Base-by-base conservation (phyloP, 2,888 invertebrate genomes). In the Meandrusa payeni region DNA sequence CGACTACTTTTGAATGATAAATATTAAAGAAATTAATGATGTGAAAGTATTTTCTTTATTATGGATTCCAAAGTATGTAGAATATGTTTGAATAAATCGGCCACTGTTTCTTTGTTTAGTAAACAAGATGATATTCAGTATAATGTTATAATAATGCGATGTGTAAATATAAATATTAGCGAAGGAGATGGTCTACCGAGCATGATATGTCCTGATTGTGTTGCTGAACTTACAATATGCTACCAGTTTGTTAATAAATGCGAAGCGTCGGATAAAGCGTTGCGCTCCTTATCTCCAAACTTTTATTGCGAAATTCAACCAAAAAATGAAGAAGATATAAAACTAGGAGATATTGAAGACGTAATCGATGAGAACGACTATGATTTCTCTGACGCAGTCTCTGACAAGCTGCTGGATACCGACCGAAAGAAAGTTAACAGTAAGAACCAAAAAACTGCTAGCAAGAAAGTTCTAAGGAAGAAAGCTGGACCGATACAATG, bases 181-280 rank as follows among this genome's bases (percentile, higher is more conserved):
- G 73, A 77, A 48, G 71, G 69, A 12, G 86, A 88, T 31, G 78
- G 76, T 3, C 55, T 83, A 5, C 87, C 87, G 0, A 68, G 65
- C 23, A 59, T 60, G 22, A 72, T 88, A 20, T 88, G 87, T 38
- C 54, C 42, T 1, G 54, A 37, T n/a, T 88, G 87, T 53, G 64
- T 67, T 1, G 49, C 51, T 1, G 81, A 85, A 33, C 66, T 88
- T 2, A 47, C 59, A 0, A 47, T 70, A 0, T 57, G 74, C 1
- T 80, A 76, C 44, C 64, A 73, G 17, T 87, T 87, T 54, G 67
- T 79, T 0, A 59, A 57, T 23, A 77, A 76, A 52, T 83, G 81
- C 46, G 76, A 79, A 48, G 67, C 76, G 0, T 72, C 85, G 0
- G 80, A 85, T 48, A 66, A 61, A 22, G 64, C 69, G 0, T 59